These are phyloP conservation scores for Toxonevra muliebris DNA, from an alignment of 2,888 invertebrate species.

Conservation along the genomic window DNA sequence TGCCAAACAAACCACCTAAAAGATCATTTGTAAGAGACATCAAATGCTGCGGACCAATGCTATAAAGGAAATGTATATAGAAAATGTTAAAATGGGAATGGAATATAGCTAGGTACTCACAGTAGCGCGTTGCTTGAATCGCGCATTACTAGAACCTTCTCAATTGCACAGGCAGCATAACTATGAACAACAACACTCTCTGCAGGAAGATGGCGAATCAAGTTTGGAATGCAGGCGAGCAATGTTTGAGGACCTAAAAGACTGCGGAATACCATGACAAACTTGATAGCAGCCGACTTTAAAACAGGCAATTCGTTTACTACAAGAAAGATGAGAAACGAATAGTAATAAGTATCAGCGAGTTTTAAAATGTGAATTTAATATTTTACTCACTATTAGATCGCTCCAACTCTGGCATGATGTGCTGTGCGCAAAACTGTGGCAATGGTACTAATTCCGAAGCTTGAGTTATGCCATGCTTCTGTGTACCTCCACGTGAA, in stretches of 20 bases:
- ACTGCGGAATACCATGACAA: slow-evolving; percentile 94
- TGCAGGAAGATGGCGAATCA: slow-evolving; percentile 80
- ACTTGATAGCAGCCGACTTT: slow-evolving; percentile 96
- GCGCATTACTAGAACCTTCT: slow-evolving; percentile 84
- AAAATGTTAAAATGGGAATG: background rate
- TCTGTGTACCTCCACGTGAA: slow-evolving; percentile 86
- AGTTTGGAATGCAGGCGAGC: slow-evolving; percentile 76
- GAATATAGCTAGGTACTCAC: slow-evolving; percentile 58
- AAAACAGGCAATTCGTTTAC: slow-evolving; percentile 89
- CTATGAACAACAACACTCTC: slow-evolving; percentile 90
- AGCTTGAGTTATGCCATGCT: slow-evolving; percentile 90
- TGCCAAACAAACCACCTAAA: slow-evolving; percentile 79
- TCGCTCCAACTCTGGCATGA: slow-evolving; percentile 84
- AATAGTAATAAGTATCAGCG: background rate
- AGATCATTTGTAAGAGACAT: slow-evolving; percentile 75
- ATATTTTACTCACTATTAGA: slow-evolving; percentile 69
- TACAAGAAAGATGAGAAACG: slow-evolving; percentile 58
- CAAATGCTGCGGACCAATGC: slow-evolving; percentile 72
- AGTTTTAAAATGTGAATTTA: background rate
- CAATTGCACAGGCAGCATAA: slow-evolving; percentile 92
- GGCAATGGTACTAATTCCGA: slow-evolving; percentile 89
- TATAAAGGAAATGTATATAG: slow-evolving; percentile 50
- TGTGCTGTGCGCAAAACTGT: slow-evolving; percentile 88
- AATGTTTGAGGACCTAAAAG: slow-evolving; percentile 84
- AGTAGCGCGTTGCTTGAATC: slow-evolving; percentile 68